Evolutionary conservation across 2,888 invertebrate genomes (phyloP).

Genomic region (Apotomis capreana): DNA sequence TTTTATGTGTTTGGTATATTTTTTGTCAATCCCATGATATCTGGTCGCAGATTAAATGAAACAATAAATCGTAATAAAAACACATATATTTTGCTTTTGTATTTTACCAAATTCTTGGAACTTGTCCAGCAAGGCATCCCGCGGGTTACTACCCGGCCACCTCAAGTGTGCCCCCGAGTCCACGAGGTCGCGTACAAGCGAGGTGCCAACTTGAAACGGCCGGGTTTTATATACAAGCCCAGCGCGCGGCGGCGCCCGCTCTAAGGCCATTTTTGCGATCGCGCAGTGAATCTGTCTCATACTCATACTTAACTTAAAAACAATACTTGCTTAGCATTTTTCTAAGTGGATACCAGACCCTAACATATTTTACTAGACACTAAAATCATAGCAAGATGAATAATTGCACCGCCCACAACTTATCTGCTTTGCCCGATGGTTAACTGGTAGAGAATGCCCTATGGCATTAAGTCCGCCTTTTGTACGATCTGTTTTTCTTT

Average conservation of each 20-base stretch:
- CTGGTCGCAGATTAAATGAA: conserved; percentile 57
- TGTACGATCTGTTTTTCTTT: too few species aligned
- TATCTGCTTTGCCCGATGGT: too few species aligned
- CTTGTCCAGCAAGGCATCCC: conserved; percentile 76
- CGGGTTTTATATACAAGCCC: conserved; percentile 59
- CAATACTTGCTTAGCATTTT: conserved; percentile 1
- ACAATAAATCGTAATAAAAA: conserved; percentile 77
- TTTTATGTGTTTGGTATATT: too few species aligned
- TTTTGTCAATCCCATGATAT: too few species aligned
- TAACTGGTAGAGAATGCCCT: too few species aligned
- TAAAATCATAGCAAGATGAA: too few species aligned
- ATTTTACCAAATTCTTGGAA: conserved; percentile 77
- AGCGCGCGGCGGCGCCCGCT: conserved; percentile 62
- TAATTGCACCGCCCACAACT: too few species aligned
- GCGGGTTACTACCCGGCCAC: conserved; percentile 54
- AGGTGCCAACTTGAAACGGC: neutral
- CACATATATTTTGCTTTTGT: conserved; percentile 81
- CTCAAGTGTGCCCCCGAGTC: neutral
- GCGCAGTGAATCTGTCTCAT: conserved; percentile 61
- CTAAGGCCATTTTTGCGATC: conserved; percentile 59
- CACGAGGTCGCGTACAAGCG: neutral
- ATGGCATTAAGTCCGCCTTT: too few species aligned
- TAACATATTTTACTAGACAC: too few species aligned
- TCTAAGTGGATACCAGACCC: too few species aligned
- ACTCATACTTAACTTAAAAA: conserved; percentile 38